Evolutionary conservation across 2,113 vertebrate species (phyloP).

Genomic region (Megatriorchis doriae): DNA sequence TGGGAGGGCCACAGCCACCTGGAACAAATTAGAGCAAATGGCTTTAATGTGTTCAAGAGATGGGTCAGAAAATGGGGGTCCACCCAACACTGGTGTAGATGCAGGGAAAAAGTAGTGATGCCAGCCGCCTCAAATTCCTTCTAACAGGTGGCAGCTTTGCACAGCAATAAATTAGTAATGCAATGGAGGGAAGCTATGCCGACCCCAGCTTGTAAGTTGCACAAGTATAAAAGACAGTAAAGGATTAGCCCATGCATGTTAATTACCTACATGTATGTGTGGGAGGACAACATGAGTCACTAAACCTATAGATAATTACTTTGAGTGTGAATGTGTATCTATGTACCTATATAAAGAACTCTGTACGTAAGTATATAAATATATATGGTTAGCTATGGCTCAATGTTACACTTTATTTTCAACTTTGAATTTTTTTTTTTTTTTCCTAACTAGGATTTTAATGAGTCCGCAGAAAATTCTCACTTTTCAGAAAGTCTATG

Average conservation of each 20-base stretch:
- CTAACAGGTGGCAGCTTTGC: neutral
- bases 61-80: neutral
- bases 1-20: neutral
- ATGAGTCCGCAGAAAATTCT: neutral
- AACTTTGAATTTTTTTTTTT: neutral
- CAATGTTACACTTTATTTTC: neutral
- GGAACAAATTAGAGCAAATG: neutral
- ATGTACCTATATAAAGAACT: neutral
- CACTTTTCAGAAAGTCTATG: neutral
- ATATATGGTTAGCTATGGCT: neutral
- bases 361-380: neutral
- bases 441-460: neutral
- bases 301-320: neutral
- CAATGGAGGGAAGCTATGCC: neutral
- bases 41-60: neutral
- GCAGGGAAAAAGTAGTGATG: neutral
- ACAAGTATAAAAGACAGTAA: neutral
- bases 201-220: neutral
- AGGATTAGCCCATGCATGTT: neutral
- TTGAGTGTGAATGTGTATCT: neutral
- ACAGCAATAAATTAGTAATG: neutral
- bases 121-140: too few relatives aligned
- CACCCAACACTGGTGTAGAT: accelerated
- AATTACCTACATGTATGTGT: neutral
- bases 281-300: neutral